phyloP scores from a whole-genome alignment of 1,140 invertebrate genomes.

The Drosophila fuyamai region DNA sequence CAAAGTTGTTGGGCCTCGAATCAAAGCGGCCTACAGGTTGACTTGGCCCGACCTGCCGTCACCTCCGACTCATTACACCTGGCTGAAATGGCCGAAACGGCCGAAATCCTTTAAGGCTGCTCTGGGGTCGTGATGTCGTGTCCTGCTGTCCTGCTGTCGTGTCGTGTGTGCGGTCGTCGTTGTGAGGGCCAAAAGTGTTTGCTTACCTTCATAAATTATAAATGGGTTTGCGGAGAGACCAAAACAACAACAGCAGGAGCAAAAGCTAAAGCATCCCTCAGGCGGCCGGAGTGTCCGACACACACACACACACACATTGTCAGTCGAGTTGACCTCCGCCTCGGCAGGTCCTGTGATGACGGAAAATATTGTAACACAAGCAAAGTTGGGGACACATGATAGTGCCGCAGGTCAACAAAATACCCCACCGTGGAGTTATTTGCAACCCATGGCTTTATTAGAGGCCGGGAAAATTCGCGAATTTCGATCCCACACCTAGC shows the following conservation, averaged over 20 bases:
- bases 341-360: constrained; percentile 36
- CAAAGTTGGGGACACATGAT: constrained; percentile 41
- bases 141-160: constrained; percentile 19
- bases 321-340: constrained; percentile 47
- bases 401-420: constrained; percentile 47
- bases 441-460: constrained; percentile 6
- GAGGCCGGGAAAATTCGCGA: background rate
- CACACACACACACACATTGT: constrained; percentile 44
- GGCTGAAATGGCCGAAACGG: constrained; percentile 29
- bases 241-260: constrained; percentile 42
- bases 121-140: constrained; percentile 34
- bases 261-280: constrained; percentile 5
- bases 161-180: constrained; percentile 32
- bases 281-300: constrained; percentile 23
- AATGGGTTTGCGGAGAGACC: constrained; percentile 61
- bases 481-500: background rate
- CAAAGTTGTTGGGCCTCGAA: constrained; percentile 49
- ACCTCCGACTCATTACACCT: constrained; percentile 24
- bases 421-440: constrained; percentile 22
- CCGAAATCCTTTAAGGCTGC: constrained; percentile 58
- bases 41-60: constrained; percentile 27
- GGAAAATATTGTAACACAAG: constrained; percentile 52
- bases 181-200: constrained; percentile 64
- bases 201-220: constrained; percentile 83
- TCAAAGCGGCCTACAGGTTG: constrained; percentile 59